These are phyloP conservation scores for Cosmopolites sordidus DNA, from an alignment of 2,888 invertebrate species.

Conservation along the genomic window DNA sequence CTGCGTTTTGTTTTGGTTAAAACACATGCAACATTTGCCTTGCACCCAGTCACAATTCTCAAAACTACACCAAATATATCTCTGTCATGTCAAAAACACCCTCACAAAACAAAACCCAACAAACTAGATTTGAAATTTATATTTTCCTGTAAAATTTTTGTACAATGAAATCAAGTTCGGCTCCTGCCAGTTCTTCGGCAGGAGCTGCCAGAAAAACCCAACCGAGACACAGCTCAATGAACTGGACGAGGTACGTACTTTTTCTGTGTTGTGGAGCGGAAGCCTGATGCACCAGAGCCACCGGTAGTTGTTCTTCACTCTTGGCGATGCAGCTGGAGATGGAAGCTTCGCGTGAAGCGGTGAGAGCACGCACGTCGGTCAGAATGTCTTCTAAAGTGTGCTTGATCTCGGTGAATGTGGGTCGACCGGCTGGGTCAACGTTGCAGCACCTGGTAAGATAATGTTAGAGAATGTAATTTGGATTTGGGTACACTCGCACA, in stretches of 20 bases:
- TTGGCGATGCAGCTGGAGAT: slow-evolving; percentile 43
- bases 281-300: slow-evolving; percentile 33
- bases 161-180: no score
- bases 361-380: slow-evolving; percentile 34
- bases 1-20: no score
- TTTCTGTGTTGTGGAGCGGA: slow-evolving; percentile 43
- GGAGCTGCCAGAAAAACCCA: neutral
- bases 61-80: no score
- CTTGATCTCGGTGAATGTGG: slow-evolving; percentile 79
- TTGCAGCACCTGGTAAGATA: slow-evolving; percentile 43
- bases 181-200: neutral
- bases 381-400: slow-evolving; percentile 61
- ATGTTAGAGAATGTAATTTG: no score
- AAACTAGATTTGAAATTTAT: no score
- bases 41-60: no score
- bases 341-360: slow-evolving; percentile 36
- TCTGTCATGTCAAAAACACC: no score
- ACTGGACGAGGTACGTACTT: slow-evolving; percentile 33
- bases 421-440: slow-evolving; percentile 77
- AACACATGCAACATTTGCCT: no score
- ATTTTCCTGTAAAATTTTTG: no score
- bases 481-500: no score
- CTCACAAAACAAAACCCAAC: no score
- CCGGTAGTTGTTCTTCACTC: slow-evolving; percentile 50
- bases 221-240: neutral